These are phyloP conservation scores for Aramus guarauna DNA, from an alignment of 2,113 vertebrate genomes.

Conservation along the genomic window DNA sequence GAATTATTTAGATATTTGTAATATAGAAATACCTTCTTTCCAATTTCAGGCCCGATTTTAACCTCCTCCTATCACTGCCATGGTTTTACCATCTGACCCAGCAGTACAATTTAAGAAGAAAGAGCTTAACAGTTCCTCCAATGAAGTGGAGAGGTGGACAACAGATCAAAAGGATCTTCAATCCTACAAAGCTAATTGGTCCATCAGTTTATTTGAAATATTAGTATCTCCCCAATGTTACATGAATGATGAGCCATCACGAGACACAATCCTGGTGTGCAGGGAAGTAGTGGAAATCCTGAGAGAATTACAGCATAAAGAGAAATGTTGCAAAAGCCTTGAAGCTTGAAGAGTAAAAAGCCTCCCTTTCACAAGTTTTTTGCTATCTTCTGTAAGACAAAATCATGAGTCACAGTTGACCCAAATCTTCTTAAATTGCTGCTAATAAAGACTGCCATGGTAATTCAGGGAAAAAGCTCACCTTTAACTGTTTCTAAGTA, in stretches of 20 bases:
- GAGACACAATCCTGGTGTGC: not conserved
- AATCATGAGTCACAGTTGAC: not conserved
- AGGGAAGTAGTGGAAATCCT: not conserved
- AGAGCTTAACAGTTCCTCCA: not conserved
- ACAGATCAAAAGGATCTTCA: not conserved
- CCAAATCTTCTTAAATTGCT: not conserved
- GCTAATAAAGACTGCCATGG: not conserved
- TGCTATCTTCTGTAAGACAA: not conserved
- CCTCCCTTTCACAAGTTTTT: not conserved
- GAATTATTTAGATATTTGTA: not conserved
- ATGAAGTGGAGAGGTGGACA: not conserved
- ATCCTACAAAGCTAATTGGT: not conserved
- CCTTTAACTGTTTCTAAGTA: not conserved
- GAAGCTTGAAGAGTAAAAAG: not conserved
- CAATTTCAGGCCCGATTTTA: not conserved
- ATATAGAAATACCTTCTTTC: not conserved
- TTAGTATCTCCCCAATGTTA: not conserved
- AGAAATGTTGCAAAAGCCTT: not conserved
- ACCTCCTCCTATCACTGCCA: not conserved
- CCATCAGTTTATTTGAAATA: not conserved
- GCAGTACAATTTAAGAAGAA: not conserved
- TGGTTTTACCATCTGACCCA: not conserved
- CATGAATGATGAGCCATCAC: not conserved
- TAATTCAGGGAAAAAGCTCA: not conserved
- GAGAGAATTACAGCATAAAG: not conserved